These are phyloP conservation scores for Apostichopus californicus DNA, from an alignment of 35 echinoderm and acorn worm species.

Conservation along the genomic window DNA sequence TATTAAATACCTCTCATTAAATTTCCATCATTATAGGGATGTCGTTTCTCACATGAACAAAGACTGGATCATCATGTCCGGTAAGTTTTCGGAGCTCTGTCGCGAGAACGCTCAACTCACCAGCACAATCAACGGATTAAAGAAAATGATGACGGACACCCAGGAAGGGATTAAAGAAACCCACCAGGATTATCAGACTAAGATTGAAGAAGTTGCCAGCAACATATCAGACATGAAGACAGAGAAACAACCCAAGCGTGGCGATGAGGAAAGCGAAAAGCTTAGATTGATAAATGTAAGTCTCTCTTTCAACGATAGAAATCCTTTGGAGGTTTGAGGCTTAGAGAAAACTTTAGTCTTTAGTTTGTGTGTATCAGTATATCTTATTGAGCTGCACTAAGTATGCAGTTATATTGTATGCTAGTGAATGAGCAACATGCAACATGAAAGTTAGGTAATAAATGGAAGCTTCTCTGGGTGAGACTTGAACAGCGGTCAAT, in stretches of 20 bases:
- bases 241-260: constrained; percentile 14
- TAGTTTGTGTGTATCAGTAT: too few species aligned
- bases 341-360: too few species aligned
- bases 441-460: too few species aligned
- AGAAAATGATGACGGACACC: constrained; percentile 49
- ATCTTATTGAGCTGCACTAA: too few species aligned
- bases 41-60: constrained; percentile 89
- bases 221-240: constrained; percentile 46
- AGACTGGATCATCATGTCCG: constrained; percentile 84
- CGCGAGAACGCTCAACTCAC: constrained; percentile 73
- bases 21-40: constrained; percentile 46
- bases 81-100: constrained; percentile 84
- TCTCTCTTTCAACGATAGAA: not conserved
- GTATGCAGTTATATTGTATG: too few species aligned
- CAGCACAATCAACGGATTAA: constrained; percentile 51
- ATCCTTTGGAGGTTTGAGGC: too few species aligned
- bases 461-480: too few species aligned
- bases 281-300: constrained; percentile 44
- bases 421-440: too few species aligned
- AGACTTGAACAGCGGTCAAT: too few species aligned
- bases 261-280: not conserved
- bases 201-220: constrained; percentile 29
- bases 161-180: constrained; percentile 33
- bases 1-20: not conserved
- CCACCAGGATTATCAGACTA: constrained; percentile 30